Percentiles rank a stretch among this genome's conserved stretches.
Conservation (phyloP, 2,888 invertebrate species). For the Aspidiotus rigidus region DNA sequence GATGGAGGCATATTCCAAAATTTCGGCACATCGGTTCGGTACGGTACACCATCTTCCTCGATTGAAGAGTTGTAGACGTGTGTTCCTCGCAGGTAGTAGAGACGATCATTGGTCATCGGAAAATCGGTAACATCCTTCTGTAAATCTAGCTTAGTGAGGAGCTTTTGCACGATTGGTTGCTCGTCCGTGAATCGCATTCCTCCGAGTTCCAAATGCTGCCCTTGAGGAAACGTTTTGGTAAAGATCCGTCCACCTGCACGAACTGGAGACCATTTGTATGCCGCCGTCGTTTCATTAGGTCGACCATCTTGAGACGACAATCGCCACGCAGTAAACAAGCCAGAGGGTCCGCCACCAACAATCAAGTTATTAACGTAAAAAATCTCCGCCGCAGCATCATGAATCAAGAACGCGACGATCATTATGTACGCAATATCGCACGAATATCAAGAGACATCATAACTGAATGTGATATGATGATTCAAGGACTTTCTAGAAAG, state of each 20-base stretch:
- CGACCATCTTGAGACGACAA: not conserved
- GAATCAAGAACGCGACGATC: not conserved
- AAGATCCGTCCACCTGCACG: not conserved
- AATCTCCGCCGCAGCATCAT: not conserved
- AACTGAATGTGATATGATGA: too few species aligned
- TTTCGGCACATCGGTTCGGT: not conserved
- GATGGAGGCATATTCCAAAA: not conserved
- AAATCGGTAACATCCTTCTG: not conserved
- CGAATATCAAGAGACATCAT: too few species aligned
- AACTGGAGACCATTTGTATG: not conserved
- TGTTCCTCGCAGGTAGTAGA: not conserved
- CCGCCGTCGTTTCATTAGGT: not conserved
- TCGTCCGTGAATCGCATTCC: not conserved
- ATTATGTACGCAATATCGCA: not conserved
- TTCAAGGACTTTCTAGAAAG: too few species aligned
- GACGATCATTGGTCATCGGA: not conserved
- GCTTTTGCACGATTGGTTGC: not conserved
- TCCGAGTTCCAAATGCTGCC: not conserved
- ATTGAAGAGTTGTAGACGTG: not conserved
- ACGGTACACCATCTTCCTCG: not conserved
- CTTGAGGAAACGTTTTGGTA: not conserved
- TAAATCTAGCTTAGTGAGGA: not conserved
- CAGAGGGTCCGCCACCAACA: constrained; percentile 1
- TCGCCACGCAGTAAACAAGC: not conserved
- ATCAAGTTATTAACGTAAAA: not conserved